Evolutionary conservation across 2,113 vertebrate genomes (phyloP).

Genomic region (Apteryx mantelli): DNA sequence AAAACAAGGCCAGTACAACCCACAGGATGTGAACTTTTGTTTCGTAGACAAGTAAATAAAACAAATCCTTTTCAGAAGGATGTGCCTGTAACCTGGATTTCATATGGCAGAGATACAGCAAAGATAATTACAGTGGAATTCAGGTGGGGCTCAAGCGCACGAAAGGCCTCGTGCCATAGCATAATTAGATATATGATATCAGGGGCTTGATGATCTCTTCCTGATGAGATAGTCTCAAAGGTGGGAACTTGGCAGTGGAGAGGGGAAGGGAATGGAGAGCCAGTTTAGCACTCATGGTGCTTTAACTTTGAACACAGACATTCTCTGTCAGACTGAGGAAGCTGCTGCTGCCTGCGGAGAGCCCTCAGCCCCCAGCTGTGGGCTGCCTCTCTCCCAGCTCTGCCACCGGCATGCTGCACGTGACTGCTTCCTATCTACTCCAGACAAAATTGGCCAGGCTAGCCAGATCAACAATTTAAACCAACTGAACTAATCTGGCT

Average conservation of each 20-base stretch:
- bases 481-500: background rate
- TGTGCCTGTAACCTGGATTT: slow-evolving; percentile 4
- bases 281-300: background rate
- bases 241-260: background rate
- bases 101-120: background rate
- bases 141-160: background rate
- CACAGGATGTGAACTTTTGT: slow-evolving; percentile 43
- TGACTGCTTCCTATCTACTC: background rate
- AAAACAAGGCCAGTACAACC: slow-evolving; percentile 37
- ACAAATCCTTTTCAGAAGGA: slow-evolving; percentile 26
- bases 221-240: background rate
- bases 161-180: background rate
- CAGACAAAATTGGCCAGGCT: background rate
- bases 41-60: slow-evolving; percentile 63
- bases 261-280: background rate
- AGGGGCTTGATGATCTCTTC: background rate
- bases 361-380: background rate
- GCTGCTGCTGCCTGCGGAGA: rapidly evolving
- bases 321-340: background rate
- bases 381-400: rapidly evolving
- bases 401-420: rapidly evolving
- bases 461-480: background rate
- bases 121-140: slow-evolving; percentile 67
- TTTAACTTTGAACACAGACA: background rate
- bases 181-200: background rate